Conservation (phyloP, 1,140 invertebrate species). For the Papilio aristodemus region DNA sequence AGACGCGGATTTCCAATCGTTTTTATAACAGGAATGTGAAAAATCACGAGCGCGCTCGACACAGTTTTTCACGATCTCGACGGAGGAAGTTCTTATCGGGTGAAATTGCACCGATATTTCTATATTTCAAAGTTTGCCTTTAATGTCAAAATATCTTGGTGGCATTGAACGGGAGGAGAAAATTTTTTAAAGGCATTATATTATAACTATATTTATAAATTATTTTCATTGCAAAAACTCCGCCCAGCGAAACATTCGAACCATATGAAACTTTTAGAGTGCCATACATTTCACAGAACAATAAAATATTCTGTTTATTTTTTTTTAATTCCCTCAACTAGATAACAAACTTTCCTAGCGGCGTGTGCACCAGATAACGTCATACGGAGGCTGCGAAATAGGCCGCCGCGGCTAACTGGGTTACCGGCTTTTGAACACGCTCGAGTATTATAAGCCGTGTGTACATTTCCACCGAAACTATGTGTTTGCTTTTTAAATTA, state of each 20-base stretch:
- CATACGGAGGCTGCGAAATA: constrained; percentile 15
- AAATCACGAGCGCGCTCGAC: constrained; percentile 24
- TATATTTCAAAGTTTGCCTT: constrained; percentile 25
- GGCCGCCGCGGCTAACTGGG: constrained; percentile 26
- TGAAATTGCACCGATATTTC: constrained; percentile 24
- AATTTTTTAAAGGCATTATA: not conserved
- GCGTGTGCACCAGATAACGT: constrained; percentile 19
- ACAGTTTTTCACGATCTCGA: constrained; percentile 27
- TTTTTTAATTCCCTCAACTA: constrained; percentile 24
- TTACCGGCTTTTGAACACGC: constrained; percentile 20
- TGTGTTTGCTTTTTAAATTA: constrained; percentile 7
- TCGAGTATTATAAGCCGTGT: constrained; percentile 21
- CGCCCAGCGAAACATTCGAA: too few relatives aligned
- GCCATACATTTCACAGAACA: not conserved
- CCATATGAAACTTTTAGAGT: too few relatives aligned
- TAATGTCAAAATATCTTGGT: constrained; percentile 13
- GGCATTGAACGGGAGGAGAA: not conserved
- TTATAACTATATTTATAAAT: too few relatives aligned
- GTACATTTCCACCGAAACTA: constrained; percentile 14
- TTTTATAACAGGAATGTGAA: constrained; percentile 30
- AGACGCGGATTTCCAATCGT: not conserved
- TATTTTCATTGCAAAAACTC: too few relatives aligned
- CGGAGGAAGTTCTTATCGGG: constrained; percentile 25
- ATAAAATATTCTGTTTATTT: constrained; percentile 12
- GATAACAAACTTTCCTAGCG: constrained; percentile 22